A percentile compares a stretch with the other conserved stretches of the same genome.
Conservation (phyloP, 2,797 vertebrate genomes). For the Trachops cirrhosus region DNA sequence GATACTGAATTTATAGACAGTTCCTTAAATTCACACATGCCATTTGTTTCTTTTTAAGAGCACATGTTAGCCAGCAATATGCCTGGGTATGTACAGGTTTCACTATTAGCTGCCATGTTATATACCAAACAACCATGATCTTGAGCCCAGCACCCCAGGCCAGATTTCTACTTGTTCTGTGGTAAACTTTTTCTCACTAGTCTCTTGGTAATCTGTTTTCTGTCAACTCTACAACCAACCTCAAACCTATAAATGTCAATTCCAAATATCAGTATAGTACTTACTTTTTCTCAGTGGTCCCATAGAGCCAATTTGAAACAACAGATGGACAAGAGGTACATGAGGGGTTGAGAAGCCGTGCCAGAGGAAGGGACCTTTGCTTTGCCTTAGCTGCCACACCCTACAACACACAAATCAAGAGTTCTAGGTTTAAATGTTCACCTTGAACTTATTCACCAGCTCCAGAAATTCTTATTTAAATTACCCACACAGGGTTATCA, state of each 20-base stretch:
- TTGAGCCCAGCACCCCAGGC: neutral
- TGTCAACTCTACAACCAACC: neutral
- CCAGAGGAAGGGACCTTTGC: neutral
- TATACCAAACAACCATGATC: neutral
- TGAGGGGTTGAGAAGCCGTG: neutral
- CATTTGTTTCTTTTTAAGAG: neutral
- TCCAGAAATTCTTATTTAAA: conserved; percentile 10
- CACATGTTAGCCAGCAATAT: neutral
- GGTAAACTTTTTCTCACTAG: neutral
- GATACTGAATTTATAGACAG: neutral
- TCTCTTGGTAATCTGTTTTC: neutral
- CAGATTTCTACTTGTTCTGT: neutral
- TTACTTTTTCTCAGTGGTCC: neutral
- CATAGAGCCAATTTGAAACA: neutral
- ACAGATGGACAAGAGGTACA: neutral
- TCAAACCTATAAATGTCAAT: neutral
- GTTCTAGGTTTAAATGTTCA: neutral
- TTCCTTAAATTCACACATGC: neutral
- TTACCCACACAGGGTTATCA: neutral
- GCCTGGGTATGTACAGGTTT: neutral
- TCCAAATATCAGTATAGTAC: neutral
- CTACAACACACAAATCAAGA: neutral
- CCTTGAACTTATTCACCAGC: neutral
- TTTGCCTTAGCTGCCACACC: neutral
- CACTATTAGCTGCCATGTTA: neutral